Evolutionary conservation across 2,797 vertebrate genomes (phyloP), one percentile per base, ranked within the genome.

Genomic region (Balearica regulorum): DNA sequence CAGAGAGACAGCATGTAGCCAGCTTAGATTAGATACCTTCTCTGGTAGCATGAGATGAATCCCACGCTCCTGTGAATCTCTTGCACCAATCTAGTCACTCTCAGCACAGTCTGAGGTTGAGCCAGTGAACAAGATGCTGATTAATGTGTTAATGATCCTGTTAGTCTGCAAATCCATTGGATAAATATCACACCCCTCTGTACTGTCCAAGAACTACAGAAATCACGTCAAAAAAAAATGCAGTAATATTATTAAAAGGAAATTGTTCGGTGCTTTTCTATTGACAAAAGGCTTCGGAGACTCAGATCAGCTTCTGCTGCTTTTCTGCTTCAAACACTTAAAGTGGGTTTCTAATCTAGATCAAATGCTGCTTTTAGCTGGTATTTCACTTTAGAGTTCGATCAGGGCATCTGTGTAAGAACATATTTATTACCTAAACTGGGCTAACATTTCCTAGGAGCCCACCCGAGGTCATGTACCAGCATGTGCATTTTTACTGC

Each of bases 341-440:
- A 90, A 95, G 65, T 82, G 58, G 41, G 58, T 80, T 95, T 93
- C 84, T 93, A 90, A 91, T 86, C 82, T 87, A 87, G 87, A 95
- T 88, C 69, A 88, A 95, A 92, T 92, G 79, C 64, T 72, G 68
- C 72, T 94, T 92, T 90, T 85, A 91, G 84, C 66, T 69, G 64
- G 53, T 76, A 43, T 83, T 96, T 95, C 65, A 89, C 51, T 69
- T 75, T 28, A 72, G 87, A 91, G 72, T 92, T 94, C 18, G 31
- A 79, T 92, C 51, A 18, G 92, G 55, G 60, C 82, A 72, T 55
- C 37, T 5, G 20, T 83, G 51, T 92, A 65, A 65, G 87, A 94
- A 70, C 37, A 26, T 69, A 92, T 79, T 93, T 89, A 58, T 92
- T 91, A 78, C 76, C 94, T 95, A 55, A 95, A 87, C 62, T 77